Conservation (phyloP, 2,888 invertebrate species). For the Calameuta filiformis region DNA sequence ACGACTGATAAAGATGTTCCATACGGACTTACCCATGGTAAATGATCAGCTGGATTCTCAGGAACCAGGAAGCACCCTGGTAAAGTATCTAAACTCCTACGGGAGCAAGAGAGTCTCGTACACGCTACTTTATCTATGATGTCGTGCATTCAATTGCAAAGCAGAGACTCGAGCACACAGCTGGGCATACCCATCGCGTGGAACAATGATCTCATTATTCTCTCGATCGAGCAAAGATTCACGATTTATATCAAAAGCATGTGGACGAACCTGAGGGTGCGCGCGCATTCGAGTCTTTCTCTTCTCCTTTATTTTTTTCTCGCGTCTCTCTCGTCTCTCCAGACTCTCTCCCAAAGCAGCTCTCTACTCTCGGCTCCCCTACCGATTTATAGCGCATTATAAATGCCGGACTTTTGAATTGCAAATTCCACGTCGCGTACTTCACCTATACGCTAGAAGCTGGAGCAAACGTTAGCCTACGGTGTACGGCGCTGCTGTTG, state of each 20-base stretch:
- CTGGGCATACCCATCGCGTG: conserved; percentile 30
- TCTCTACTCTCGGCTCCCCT: conserved; percentile 8
- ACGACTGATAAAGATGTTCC: neutral
- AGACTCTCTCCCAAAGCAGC: conserved; percentile 18
- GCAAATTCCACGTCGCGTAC: conserved; percentile 51
- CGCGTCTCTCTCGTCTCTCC: conserved; percentile 21
- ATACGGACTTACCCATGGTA: neutral
- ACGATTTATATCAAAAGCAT: conserved; percentile 31
- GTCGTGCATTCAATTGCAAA: neutral
- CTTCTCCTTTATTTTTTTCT: conserved; percentile 25
- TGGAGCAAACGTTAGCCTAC: neutral
- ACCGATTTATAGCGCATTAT: conserved; percentile 52
- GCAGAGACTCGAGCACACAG: neutral
- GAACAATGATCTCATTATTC: conserved; percentile 58
- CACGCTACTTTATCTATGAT: neutral
- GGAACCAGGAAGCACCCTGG: neutral
- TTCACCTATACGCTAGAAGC: conserved; percentile 26
- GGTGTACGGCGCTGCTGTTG: neutral
- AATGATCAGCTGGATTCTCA: neutral
- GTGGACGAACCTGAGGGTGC: neutral
- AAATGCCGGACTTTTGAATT: conserved; percentile 54
- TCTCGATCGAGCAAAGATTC: conserved; percentile 45
- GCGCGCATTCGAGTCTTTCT: conserved; percentile 13
- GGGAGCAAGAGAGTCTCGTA: neutral
- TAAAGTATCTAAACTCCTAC: neutral